Evolutionary conservation across 2,888 invertebrate species (phyloP).

Genomic region (Pedicia rivosa): DNA sequence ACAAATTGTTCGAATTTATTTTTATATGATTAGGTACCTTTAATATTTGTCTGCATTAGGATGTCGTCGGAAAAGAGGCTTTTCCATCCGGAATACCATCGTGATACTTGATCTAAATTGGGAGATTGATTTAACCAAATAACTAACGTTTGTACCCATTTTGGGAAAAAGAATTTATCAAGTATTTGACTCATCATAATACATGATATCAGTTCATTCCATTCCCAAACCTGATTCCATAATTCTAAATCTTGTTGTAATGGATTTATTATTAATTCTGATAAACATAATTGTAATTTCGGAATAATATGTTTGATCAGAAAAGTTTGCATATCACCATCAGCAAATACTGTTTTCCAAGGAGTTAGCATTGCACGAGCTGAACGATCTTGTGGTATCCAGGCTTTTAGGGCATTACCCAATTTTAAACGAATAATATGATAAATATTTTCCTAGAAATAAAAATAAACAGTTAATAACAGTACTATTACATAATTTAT

Average conservation of each 20-base stretch:
- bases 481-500: neutral
- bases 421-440: slow-evolving; percentile 85
- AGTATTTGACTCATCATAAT: slow-evolving; percentile 64
- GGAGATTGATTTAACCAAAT: slow-evolving; percentile 86
- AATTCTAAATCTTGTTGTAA: slow-evolving; percentile 63
- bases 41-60: slow-evolving; percentile 34
- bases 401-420: slow-evolving; percentile 72
- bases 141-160: slow-evolving; percentile 72
- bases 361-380: slow-evolving; percentile 83
- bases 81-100: slow-evolving; percentile 63
- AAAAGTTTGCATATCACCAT: slow-evolving; percentile 63
- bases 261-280: slow-evolving; percentile 52
- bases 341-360: slow-evolving; percentile 66
- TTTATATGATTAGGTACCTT: no score
- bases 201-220: slow-evolving; percentile 72
- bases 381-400: slow-evolving; percentile 91
- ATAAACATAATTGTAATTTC: slow-evolving; percentile 60
- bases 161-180: slow-evolving; percentile 81
- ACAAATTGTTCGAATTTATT: no score
- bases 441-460: slow-evolving; percentile 41
- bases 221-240: slow-evolving; percentile 91
- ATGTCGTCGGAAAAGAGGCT: slow-evolving; percentile 39
- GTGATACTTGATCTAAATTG: slow-evolving; percentile 77
- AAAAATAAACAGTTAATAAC: neutral
- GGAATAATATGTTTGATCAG: slow-evolving; percentile 77